Evolutionary conservation across 1,140 invertebrate species (phyloP), one percentile per base, ranked within the genome.

Genomic region (Papilio xuthus): DNA sequence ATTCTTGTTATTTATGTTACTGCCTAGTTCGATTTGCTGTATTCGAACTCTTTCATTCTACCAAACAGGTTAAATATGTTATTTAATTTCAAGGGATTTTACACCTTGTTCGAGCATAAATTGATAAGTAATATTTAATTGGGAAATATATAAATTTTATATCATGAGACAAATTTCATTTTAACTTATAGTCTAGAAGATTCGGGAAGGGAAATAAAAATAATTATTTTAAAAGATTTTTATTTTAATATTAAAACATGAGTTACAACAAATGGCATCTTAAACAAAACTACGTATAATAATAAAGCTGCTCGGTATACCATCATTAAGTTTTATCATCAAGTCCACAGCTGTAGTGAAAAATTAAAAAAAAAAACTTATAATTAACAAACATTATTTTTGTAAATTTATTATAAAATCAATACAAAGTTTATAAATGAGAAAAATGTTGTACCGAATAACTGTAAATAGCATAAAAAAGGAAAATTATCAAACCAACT

Each of bases 211-310:
- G 28, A 84, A 88, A 85, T 85, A 81, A 89, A 87, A 89, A n/a
- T n/a, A 70, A 81, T 56, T 67, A 78, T 82, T 87, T 89, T 87
- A 85, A 88, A 83, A 88, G 60, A 28, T 28, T 86, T 91, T 92
- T 89, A 87, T 90, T 93, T 92, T 91, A 92, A 88, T 93, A 89
- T 89, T 92, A 91, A 92, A 92, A 92, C 92, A 92, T 92, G 89
- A 92, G 89, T 93, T 93, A 93, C 92, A 93, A 93, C 92, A 93
- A 92, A 93, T 92, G 90, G 90, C 92, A 89, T 92, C 89, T 91
- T 93, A 92, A 90, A 89, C 85, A 89, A 88, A 80, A 67, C 85
- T 88, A 89, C 83, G 88, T 89, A 92, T 86, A 91, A 90, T 91
- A 90, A 90, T 93, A 93, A 93, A 93, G 92, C 90, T 93, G 92